Evolutionary conservation across 2,797 vertebrate species (phyloP).

Genomic region (Liasis olivaceus): DNA sequence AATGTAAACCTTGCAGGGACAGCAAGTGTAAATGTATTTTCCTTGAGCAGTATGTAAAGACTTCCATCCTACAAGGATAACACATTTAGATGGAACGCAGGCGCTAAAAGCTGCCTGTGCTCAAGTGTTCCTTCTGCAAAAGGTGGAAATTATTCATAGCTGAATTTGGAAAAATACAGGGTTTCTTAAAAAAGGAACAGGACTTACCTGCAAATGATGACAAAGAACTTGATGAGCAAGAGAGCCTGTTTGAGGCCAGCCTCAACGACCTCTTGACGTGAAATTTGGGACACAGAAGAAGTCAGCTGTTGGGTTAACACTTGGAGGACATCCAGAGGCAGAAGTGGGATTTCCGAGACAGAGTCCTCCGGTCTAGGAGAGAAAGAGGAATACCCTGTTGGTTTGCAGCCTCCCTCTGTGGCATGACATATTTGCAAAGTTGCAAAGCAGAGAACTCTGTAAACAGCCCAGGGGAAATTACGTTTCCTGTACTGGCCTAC

Average conservation of each 20-base stretch:
- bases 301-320: conserved; percentile 83
- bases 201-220: conserved; percentile 88
- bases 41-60: neutral
- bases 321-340: conserved; percentile 85
- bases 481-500: neutral
- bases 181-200: too few relatives aligned
- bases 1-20: neutral
- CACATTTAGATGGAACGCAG: neutral
- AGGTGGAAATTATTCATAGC: neutral
- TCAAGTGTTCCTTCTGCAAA: neutral
- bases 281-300: conserved; percentile 77
- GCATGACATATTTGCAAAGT: too few relatives aligned
- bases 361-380: conserved; percentile 82
- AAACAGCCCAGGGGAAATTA: too few relatives aligned
- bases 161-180: neutral
- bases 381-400: accelerated
- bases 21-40: neutral
- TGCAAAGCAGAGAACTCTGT: neutral
- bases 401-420: neutral
- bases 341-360: conserved; percentile 83
- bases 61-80: neutral
- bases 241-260: conserved; percentile 81
- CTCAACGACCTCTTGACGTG: conserved; percentile 46
- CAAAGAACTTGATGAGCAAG: conserved; percentile 92
- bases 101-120: neutral